These are phyloP conservation scores for Chaetogeoica ovagalla DNA, from an alignment of 2,888 invertebrate species.

Conservation along the genomic window DNA sequence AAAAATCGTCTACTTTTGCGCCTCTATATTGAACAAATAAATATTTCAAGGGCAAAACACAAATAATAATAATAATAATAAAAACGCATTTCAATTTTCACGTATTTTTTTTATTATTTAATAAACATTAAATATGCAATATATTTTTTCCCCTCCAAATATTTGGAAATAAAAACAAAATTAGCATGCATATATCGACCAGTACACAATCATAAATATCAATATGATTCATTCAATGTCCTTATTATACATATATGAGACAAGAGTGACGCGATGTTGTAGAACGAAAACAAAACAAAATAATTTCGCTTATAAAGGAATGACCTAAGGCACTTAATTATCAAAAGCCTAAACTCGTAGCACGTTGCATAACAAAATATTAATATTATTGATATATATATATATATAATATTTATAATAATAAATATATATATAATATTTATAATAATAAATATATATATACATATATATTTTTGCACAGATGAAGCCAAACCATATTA, in stretches of 20 bases:
- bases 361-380: constrained; percentile 29
- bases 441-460: constrained; percentile 7
- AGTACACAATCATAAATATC: constrained; percentile 32
- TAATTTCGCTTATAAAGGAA: constrained; percentile 46
- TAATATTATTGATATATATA: constrained; percentile 1
- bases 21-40: too few relatives aligned
- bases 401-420: too few relatives aligned
- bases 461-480: constrained; percentile 7
- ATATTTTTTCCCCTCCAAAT: not conserved
- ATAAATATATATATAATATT: not conserved
- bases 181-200: constrained; percentile 48
- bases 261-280: constrained; percentile 37
- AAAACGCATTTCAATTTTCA: not conserved
- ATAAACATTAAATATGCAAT: constrained; percentile 49
- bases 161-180: constrained; percentile 42
- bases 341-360: constrained; percentile 42
- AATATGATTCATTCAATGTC: too few relatives aligned
- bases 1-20: too few relatives aligned
- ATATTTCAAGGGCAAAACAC: too few relatives aligned
- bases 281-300: constrained; percentile 31
- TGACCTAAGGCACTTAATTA: constrained; percentile 53
- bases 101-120: constrained; percentile 49
- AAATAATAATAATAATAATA: too few relatives aligned
- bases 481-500: constrained; percentile 20
- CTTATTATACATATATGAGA: not conserved